A percentile compares a stretch with the other conserved stretches of the same genome.
phyloP scores from a whole-genome alignment of 1,140 invertebrate species.

The Battus philenor region DNA sequence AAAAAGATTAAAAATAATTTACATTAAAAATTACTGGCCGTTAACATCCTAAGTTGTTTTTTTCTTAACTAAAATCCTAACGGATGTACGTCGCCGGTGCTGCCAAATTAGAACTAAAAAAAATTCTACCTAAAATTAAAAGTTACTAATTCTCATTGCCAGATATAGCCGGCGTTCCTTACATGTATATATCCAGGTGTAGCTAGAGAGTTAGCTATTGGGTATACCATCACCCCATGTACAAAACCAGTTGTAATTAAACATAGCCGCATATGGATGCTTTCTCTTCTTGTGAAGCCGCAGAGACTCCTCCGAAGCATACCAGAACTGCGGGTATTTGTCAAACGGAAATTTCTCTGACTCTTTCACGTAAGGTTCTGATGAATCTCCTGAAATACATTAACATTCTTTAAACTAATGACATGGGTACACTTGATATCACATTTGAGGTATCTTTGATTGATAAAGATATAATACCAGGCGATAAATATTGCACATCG shows the following conservation, averaged over 20 bases:
- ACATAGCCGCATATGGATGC: conserved; percentile 61
- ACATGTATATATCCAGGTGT: too few species aligned
- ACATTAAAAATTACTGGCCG: neutral
- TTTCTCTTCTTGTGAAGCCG: conserved; percentile 61
- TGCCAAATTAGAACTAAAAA: conserved; percentile 20
- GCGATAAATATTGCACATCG: too few species aligned
- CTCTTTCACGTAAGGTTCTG: conserved; percentile 51
- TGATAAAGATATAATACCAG: too few species aligned
- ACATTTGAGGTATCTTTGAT: too few species aligned
- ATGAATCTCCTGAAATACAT: conserved; percentile 35
- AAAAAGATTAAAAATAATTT: neutral
- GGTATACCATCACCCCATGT: conserved; percentile 44
- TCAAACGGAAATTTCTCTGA: conserved; percentile 49
- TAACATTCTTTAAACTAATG: too few species aligned
- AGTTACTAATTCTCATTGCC: neutral
- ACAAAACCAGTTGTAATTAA: conserved; percentile 52
- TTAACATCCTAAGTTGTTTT: too few species aligned
- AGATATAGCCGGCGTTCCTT: neutral
- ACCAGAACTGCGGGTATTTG: conserved; percentile 64
- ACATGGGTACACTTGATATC: too few species aligned
- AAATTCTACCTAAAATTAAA: conserved; percentile 11
- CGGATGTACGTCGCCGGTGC: conserved; percentile 7
- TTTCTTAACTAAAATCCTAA: too few species aligned
- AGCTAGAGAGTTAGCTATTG: conserved; percentile 41
- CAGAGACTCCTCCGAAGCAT: conserved; percentile 58